phyloP scores from a whole-genome alignment of 2,888 invertebrate species.

The Chymomyza caudatula region DNA sequence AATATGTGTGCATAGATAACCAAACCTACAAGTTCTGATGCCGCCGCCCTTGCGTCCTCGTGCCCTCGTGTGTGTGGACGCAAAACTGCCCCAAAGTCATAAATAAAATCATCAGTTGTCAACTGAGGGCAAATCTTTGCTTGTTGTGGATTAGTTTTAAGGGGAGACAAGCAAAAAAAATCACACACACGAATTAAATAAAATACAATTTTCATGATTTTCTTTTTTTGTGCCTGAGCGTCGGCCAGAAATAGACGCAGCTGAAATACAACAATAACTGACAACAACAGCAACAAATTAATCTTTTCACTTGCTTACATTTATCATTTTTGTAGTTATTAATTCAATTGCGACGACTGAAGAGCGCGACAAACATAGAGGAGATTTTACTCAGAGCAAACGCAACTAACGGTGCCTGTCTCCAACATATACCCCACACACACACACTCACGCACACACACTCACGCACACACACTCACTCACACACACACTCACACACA shows the following conservation, averaged over 20 bases:
- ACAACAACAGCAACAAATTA: conserved; percentile 30
- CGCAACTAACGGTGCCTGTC: conserved; percentile 57
- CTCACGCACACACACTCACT: conserved; percentile 10
- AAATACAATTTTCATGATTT: conserved; percentile 33
- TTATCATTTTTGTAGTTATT: conserved; percentile 49
- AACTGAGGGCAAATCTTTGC: conserved; percentile 28
- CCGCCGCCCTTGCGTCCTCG: neutral
- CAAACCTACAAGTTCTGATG: neutral
- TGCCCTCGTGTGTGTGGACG: neutral
- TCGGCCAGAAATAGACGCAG: conserved; percentile 46
- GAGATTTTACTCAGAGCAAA: too few species aligned
- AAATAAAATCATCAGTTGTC: conserved; percentile 67
- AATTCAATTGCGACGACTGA: conserved; percentile 57
- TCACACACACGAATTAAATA: conserved; percentile 25
- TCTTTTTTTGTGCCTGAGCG: conserved; percentile 9
- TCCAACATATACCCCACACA: conserved; percentile 29
- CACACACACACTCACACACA: conserved; percentile 1
- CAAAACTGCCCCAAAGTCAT: conserved; percentile 31
- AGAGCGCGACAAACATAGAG: neutral
- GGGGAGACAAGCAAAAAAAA: conserved; percentile 15
- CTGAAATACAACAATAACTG: conserved; percentile 13
- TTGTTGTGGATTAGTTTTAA: conserved; percentile 37
- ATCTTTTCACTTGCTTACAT: conserved; percentile 49
- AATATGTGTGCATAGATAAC: neutral
- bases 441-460: conserved; percentile 16